These are phyloP conservation scores for Colletes gigas DNA, from an alignment of 1,140 invertebrate genomes.

Conservation along the genomic window DNA sequence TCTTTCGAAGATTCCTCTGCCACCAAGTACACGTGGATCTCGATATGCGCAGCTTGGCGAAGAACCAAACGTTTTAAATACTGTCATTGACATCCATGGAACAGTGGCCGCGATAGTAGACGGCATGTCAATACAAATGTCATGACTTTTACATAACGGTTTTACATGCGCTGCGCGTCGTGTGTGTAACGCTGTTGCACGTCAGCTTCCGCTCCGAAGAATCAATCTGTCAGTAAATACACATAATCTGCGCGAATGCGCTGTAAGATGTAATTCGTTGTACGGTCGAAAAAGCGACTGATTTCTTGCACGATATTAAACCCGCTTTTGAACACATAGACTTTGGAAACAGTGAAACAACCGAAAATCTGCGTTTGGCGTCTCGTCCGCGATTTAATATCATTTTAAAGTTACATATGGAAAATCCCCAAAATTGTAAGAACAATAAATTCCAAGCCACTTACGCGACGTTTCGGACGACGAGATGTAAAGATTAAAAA, in stretches of 20 bases:
- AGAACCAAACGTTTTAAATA: background rate
- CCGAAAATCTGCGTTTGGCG: too few species aligned
- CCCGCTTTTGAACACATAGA: too few species aligned
- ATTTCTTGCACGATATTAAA: too few species aligned
- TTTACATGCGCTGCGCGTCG: slow-evolving; percentile 18
- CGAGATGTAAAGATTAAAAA: background rate
- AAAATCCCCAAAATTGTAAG: too few species aligned
- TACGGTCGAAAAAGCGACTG: too few species aligned
- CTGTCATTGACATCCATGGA: background rate
- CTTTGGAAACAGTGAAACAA: too few species aligned
- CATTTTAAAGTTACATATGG: too few species aligned
- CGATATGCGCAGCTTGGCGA: background rate
- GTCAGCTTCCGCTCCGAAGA: slow-evolving; percentile 36
- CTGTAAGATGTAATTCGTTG: background rate
- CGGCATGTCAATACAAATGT: slow-evolving; percentile 44
- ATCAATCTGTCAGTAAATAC: slow-evolving; percentile 6
- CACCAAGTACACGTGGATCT: too few species aligned
- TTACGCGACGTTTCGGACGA: background rate
- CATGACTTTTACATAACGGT: slow-evolving; percentile 64
- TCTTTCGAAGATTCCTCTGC: too few species aligned
- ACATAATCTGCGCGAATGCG: background rate
- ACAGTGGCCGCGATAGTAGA: background rate
- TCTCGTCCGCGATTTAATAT: too few species aligned
- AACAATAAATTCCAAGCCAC: too few species aligned
- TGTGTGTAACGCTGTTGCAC: slow-evolving; percentile 5